Evolutionary conservation across 2,113 vertebrate genomes (phyloP).

Genomic region (Ancistrus triradiatus): DNA sequence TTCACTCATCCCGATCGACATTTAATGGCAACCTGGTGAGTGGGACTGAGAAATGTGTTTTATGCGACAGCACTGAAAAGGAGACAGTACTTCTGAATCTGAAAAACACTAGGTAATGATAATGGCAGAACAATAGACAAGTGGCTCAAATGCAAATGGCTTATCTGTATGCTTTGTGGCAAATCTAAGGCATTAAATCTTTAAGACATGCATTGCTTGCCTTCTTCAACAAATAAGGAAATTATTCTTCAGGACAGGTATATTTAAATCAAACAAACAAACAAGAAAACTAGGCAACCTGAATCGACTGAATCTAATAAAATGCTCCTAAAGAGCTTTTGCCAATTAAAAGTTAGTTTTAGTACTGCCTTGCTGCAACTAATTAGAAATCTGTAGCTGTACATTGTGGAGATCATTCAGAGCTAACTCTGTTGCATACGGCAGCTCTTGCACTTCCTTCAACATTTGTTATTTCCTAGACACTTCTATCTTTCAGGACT

Average conservation of each 20-base stretch:
- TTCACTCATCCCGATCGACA: slow-evolving; percentile 68
- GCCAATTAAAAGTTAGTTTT: slow-evolving; percentile 16
- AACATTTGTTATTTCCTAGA: background rate
- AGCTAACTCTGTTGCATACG: background rate
- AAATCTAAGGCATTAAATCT: background rate
- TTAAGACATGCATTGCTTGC: background rate
- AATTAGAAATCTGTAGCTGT: slow-evolving; percentile 22
- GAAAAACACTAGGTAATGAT: background rate
- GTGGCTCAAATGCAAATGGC: background rate
- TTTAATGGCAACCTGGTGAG: slow-evolving; percentile 64
- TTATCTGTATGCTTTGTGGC: background rate
- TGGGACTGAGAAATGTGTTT: slow-evolving; percentile 29
- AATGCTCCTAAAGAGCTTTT: background rate
- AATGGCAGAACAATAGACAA: background rate
- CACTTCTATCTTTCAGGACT: no score
- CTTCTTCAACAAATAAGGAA: slow-evolving; percentile 4
- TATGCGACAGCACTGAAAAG: background rate
- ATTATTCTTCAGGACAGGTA: background rate
- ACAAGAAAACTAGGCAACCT: slow-evolving; percentile 11
- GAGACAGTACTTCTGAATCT: slow-evolving; percentile 1
- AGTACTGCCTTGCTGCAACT: background rate
- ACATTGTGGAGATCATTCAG: slow-evolving; percentile 1
- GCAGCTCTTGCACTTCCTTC: background rate
- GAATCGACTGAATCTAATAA: background rate
- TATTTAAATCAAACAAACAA: slow-evolving; percentile 5